Evolutionary conservation across 2,888 invertebrate genomes (phyloP), one percentile per base, ranked within the genome.

Genomic region (Xanthorhoe spadicearia): DNA sequence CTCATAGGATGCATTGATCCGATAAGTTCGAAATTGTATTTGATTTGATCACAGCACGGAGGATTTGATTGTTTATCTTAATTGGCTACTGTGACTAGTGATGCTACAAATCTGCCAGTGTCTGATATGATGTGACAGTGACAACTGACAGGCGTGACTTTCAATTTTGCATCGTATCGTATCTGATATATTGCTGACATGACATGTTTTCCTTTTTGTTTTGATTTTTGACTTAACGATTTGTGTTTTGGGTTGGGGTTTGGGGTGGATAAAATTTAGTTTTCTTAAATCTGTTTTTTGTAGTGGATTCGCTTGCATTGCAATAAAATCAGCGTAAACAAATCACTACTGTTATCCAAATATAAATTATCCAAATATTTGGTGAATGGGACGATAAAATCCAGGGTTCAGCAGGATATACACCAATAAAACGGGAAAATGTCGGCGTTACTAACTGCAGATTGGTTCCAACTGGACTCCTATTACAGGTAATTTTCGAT

Each of bases 381-480:
- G 32, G 0, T 32, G 2, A 4, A 32, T 1, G 48, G 13, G 48
- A 17, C 48, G 8, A 13, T 15, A 17, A 1, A 15, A 17, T 48
- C 8, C 28, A 43, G 28, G 28, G 35, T 57, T 23, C 43, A 55
- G 55, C 43, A 55, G 55, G n/a, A 23, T 10, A 56, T 35, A 8
- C 13, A 50, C 4, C 18, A 49, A 35, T 10, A 38, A 4, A 54
- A 9, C 18, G 13, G 15, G 68, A 88, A 80, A 83, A 93, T 93
- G 92, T 92, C 92, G 67, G 92, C 90, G 23, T 73, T 93, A 76
- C 76, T 92, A 70, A 93, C 91, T 69, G 92, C 92, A 32, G 92
- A 93, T 78, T 93, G 93, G 93, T 91, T 93, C 72, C 90, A 86
- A 68, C 75, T 93, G 72, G 92, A 92, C 74, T 88, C 90, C 63